A percentile compares a stretch with the other conserved stretches of the same genome.
phyloP scores from a whole-genome alignment of 1,140 invertebrate species.

The Drepana arcuata region DNA sequence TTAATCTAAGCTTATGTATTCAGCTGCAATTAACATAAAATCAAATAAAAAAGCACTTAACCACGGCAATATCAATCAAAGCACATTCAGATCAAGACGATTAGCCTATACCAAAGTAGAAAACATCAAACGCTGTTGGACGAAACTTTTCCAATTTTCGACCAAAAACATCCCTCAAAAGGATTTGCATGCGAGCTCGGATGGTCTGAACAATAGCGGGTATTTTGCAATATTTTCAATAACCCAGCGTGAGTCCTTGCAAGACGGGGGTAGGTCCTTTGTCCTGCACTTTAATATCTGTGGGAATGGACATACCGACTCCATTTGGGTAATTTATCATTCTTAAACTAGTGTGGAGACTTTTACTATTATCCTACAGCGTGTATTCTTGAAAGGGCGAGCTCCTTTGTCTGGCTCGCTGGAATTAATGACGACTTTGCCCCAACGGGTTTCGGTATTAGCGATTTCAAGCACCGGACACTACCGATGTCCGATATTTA shows the following conservation, averaged over 20 bases:
- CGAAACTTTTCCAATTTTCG: constrained; percentile 65
- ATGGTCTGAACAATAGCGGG: constrained; percentile 31
- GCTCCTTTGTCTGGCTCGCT: constrained; percentile 22
- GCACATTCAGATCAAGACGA: too few relatives aligned
- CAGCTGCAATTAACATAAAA: too few relatives aligned
- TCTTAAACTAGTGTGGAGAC: constrained; percentile 48
- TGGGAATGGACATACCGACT: constrained; percentile 69
- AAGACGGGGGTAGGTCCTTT: constrained; percentile 45
- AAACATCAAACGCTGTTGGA: constrained; percentile 38
- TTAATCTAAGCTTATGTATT: too few relatives aligned
- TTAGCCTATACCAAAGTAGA: constrained; percentile 31
- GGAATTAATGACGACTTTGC: constrained; percentile 32
- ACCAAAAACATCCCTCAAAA: constrained; percentile 44
- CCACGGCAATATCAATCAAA: too few relatives aligned
- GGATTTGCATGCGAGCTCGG: constrained; percentile 62
- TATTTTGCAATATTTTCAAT: constrained; percentile 56
- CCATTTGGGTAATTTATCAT: constrained; percentile 68
- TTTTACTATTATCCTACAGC: constrained; percentile 24
- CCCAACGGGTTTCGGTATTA: constrained; percentile 25
- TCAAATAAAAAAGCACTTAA: too few relatives aligned
- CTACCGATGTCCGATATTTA: constrained; percentile 27
- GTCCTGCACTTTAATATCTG: constrained; percentile 65
- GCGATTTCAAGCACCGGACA: constrained; percentile 12
- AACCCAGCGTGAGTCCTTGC: constrained; percentile 47
- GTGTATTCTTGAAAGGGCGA: constrained; percentile 25